Evolutionary conservation across 2,113 vertebrate genomes (phyloP).

Genomic region (Mus pahari): DNA sequence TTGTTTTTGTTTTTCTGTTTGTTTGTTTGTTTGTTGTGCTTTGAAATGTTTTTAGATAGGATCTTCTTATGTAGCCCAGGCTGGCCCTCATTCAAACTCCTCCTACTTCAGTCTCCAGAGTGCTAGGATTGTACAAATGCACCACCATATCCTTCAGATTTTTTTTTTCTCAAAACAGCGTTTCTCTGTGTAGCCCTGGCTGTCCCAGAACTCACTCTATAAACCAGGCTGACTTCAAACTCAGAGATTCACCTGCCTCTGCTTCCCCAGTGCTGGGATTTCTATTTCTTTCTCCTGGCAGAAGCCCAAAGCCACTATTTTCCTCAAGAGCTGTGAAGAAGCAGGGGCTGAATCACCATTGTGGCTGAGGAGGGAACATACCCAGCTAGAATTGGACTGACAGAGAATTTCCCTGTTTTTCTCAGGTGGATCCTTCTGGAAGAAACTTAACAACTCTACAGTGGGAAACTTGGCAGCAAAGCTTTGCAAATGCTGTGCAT

Average conservation of each 20-base stretch:
- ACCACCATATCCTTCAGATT: neutral
- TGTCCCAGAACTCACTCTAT: too few relatives aligned
- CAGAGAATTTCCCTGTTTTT: neutral
- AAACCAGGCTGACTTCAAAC: too few relatives aligned
- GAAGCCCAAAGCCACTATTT: neutral
- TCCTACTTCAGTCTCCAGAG: neutral
- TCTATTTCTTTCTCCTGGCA: neutral
- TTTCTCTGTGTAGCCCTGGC: neutral
- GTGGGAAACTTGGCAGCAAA: neutral
- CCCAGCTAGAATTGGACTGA: neutral
- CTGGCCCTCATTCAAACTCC: neutral
- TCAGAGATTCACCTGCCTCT: too few relatives aligned
- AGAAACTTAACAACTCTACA: slow-evolving; percentile 6
- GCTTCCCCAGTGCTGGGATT: neutral
- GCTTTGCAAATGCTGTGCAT: slow-evolving; percentile 36
- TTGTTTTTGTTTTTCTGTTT: neutral
- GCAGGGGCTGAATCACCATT: neutral
- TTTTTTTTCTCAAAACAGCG: neutral
- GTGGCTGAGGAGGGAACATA: neutral
- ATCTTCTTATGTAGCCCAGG: neutral
- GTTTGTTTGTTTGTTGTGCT: too few relatives aligned
- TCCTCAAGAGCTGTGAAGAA: neutral
- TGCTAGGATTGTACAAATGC: neutral
- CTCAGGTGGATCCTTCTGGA: neutral
- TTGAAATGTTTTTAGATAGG: neutral